A percentile compares a stretch with the other conserved stretches of the same genome.
phyloP scores from a whole-genome alignment of 2,888 invertebrate species.

The Meiosimyza decipiens region DNA sequence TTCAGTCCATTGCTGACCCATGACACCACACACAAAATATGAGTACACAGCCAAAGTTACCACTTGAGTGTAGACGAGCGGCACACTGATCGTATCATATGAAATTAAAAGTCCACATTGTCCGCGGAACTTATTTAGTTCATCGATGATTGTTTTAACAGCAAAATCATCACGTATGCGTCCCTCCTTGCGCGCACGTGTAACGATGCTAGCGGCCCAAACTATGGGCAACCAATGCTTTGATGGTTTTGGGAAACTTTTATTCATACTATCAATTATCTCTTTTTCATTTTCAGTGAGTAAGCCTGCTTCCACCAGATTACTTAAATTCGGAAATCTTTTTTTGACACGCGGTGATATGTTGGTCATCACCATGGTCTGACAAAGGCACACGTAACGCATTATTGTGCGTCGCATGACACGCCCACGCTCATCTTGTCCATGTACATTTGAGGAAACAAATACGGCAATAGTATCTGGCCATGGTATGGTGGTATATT shows the following conservation, averaged over 20 bases:
- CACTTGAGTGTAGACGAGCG: conserved; percentile 87
- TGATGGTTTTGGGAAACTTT: conserved; percentile 84
- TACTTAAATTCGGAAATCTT: conserved; percentile 84
- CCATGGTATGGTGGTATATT: conserved; percentile 86
- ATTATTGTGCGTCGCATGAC: conserved; percentile 86
- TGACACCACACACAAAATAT: conserved; percentile 87
- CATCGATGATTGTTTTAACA: conserved; percentile 89
- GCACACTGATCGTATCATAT: conserved; percentile 81
- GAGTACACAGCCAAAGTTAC: conserved; percentile 90
- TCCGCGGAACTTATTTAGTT: conserved; percentile 85
- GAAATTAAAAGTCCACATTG: conserved; percentile 81
- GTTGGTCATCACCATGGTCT: conserved; percentile 89
- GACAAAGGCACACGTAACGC: conserved; percentile 84
- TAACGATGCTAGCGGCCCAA: conserved; percentile 91
- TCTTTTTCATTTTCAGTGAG: conserved; percentile 83
- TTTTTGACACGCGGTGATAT: conserved; percentile 90
- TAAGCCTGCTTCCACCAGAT: conserved; percentile 87
- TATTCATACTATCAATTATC: conserved; percentile 82
- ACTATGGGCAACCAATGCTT: conserved; percentile 93
- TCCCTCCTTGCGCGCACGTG: conserved; percentile 89
- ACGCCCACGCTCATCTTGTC: conserved; percentile 85
- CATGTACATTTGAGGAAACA: conserved; percentile 84
- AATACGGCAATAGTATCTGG: conserved; percentile 89
- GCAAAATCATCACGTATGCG: conserved; percentile 91
- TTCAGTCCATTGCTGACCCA: conserved; percentile 90